A percentile compares a stretch with the other conserved stretches of the same genome.
These are phyloP conservation scores for Baronia brevicornis DNA, from an alignment of 2,888 invertebrate species.

Conservation along the genomic window DNA sequence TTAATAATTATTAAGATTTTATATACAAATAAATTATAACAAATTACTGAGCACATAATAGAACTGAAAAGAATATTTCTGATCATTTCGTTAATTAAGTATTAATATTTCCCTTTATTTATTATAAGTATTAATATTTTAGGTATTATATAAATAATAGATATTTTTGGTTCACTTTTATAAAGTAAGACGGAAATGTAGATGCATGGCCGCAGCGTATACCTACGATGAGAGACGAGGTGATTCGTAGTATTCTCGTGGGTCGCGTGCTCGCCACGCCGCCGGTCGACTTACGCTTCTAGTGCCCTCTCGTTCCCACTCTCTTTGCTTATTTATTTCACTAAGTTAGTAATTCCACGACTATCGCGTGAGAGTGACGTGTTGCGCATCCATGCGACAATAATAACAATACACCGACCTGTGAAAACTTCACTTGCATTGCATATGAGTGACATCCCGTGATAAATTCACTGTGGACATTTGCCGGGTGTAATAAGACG, in stretches of 20 bases:
- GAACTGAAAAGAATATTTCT: too few relatives aligned
- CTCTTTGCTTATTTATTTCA: constrained; percentile 44
- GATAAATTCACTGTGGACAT: constrained; percentile 27
- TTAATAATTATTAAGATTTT: too few relatives aligned
- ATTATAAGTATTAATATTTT: too few relatives aligned
- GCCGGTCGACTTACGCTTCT: constrained; percentile 22
- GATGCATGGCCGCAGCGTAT: constrained; percentile 1
- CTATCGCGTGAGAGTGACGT: constrained; percentile 49
- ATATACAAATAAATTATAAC: too few relatives aligned
- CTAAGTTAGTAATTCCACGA: constrained; percentile 55
- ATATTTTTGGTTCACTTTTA: too few relatives aligned
- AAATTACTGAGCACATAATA: too few relatives aligned
- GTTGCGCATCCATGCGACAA: constrained; percentile 33
- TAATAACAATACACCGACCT: constrained; percentile 39
- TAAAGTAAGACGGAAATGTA: background rate
- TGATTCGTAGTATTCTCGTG: constrained; percentile 10
- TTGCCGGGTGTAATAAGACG: background rate
- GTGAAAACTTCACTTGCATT: constrained; percentile 37
- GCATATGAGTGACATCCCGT: constrained; percentile 31
- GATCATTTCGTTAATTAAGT: too few relatives aligned
- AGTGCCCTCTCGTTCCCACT: constrained; percentile 51
- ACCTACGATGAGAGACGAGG: constrained; percentile 1
- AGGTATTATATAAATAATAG: too few relatives aligned
- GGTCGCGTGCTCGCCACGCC: constrained; percentile 23
- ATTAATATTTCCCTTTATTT: too few relatives aligned